Evolutionary conservation across 30 jellyfish, hydroid and myxozoan genomes (phyloP), one percentile per base, ranked within the genome.

Genomic region (Hydractinia echinata): DNA sequence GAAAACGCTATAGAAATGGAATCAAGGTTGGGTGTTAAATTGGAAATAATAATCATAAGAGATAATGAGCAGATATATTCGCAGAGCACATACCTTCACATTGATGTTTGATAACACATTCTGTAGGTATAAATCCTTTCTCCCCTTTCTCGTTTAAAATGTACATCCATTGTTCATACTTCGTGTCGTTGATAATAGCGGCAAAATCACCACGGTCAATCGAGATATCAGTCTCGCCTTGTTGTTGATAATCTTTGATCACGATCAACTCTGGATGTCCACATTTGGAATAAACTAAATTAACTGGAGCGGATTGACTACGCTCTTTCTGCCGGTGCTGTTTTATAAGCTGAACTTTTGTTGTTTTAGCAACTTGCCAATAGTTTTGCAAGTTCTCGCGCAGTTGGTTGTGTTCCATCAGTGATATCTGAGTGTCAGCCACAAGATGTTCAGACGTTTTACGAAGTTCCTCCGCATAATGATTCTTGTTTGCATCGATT

Each of bases 211-310:
- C 85, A 10, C 55, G 53, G 20, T 54, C 80, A 54, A 77, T 54
- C 14, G 85, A 51, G 79, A 77, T 52, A 61, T 77, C 85, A 54
- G 85, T 77, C 51, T 54, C 76, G 15, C 85, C 79, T 77, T 77
- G 79, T 14, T 77, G 55, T 10, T 56, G 8, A 61, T 77, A 58
- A 54, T 66, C 30, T 66, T 77, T 51, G 8, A 77, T 77, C 18
- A 77, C 79, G 39, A 77, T 77, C 48, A 77, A 54, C 30, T 77
- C 85, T 54, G 85, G 85, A 77, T 77, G 85, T 4, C 85, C 85
- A 49, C 85, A 77, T 77, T 71, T 71, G 30, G 81, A 19, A n/a
- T 71, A 14, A 19, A 50, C 18, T 58, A 71, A 50, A 30, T 71
- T 58, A 71, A 19, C 74, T 51, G 74, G 74, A 7, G 74, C 74